Evolutionary conservation across 2,113 vertebrate species (phyloP).

Genomic region (Pogona vitticeps): DNA sequence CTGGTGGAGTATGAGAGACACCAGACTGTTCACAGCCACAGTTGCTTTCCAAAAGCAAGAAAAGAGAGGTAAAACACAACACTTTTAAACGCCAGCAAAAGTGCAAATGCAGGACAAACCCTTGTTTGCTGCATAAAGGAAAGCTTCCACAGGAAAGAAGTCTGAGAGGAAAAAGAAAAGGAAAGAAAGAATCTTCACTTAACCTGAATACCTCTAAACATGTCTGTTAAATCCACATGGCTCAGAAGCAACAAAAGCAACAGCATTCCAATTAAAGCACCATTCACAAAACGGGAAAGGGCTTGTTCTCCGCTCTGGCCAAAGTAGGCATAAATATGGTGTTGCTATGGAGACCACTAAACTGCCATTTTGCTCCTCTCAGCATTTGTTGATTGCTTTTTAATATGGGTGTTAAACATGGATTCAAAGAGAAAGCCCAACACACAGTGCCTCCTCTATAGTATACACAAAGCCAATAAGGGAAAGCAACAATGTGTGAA

Average conservation of each 20-base stretch:
- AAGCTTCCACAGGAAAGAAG: background rate
- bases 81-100: background rate
- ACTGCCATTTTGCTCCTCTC: conserved; percentile 18
- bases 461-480: background rate
- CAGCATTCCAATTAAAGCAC: background rate
- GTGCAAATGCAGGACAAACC: background rate
- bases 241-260: background rate
- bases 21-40: background rate
- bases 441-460: background rate
- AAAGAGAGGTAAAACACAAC: background rate
- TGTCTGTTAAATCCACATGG: background rate
- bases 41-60: background rate
- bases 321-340: conserved; percentile 16
- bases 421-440: conserved; percentile 1
- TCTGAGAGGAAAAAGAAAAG: too few species aligned
- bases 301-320: conserved; percentile 6
- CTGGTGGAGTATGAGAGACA: background rate
- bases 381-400: conserved; percentile 23
- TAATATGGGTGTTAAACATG: background rate
- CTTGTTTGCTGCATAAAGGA: background rate
- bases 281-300: background rate
- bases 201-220: background rate
- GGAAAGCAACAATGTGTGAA: background rate
- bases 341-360: conserved; percentile 31
- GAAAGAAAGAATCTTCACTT: background rate